Conservation (phyloP, 2,797 vertebrate species). For the Siniperca undulata region DNA sequence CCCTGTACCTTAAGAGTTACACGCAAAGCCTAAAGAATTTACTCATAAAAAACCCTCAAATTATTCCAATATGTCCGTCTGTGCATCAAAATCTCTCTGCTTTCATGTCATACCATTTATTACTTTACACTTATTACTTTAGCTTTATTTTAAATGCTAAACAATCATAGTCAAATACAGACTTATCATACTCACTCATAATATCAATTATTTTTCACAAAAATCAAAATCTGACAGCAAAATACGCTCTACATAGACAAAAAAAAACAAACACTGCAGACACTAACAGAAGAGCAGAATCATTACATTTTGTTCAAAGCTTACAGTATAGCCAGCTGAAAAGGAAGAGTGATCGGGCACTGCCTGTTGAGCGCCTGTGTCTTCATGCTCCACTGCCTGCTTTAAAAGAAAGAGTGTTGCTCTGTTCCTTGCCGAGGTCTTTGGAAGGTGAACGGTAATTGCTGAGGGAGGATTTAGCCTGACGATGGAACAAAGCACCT, state of each 20-base stretch:
- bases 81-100: conserved; percentile 1
- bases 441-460: conserved; percentile 84
- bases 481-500: conserved; percentile 77
- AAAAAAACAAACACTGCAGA: conserved; percentile 1
- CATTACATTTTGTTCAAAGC: conserved; percentile 36
- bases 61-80: not conserved
- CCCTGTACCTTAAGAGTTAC: no score
- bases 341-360: conserved; percentile 46
- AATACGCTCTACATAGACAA: not conserved
- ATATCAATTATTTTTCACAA: not conserved
- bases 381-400: conserved; percentile 76
- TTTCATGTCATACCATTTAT: not conserved
- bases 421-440: conserved; percentile 77
- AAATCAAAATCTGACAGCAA: not conserved
- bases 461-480: conserved; percentile 80
- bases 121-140: not conserved
- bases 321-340: conserved; percentile 41
- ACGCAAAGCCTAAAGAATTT: not conserved
- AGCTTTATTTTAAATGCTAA: conserved; percentile 2
- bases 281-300: conserved; percentile 7
- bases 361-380: conserved; percentile 58
- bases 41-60: not conserved
- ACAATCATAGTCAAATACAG: not conserved
- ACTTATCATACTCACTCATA: not conserved
- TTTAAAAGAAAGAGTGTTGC: conserved; percentile 77